Conservation (phyloP, 2,888 invertebrate species). For the Camptogramma bilineatum region DNA sequence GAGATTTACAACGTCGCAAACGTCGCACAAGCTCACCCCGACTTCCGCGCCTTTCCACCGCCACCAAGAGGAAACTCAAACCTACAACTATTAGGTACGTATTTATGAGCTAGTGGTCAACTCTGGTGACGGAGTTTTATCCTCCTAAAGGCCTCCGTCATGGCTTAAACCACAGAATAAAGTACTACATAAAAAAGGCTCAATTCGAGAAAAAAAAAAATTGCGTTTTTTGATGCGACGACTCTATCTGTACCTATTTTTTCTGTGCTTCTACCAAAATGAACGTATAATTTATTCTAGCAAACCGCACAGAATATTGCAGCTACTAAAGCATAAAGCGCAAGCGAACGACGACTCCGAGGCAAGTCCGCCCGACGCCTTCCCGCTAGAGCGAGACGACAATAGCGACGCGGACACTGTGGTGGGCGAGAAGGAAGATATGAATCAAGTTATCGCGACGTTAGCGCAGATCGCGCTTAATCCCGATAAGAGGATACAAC, state of each 20-base stretch:
- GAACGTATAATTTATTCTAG: conserved; percentile 37
- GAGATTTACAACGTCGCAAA: conserved; percentile 8
- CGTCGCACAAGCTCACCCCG: conserved; percentile 60
- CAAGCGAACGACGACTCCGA: conserved; percentile 51
- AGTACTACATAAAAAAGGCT: too few species aligned
- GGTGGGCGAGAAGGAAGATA: conserved; percentile 66
- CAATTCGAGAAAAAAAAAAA: too few species aligned
- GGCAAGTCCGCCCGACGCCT: conserved; percentile 72
- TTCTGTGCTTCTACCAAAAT: too few species aligned
- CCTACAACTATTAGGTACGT: conserved; percentile 47
- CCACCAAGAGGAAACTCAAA: conserved; percentile 69
- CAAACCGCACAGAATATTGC: conserved; percentile 69
- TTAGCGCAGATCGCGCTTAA: conserved; percentile 37
- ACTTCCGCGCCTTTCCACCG: conserved; percentile 59
- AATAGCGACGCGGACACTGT: conserved; percentile 70
- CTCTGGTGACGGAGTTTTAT: too few species aligned
- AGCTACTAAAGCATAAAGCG: conserved; percentile 70
- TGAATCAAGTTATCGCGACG: conserved; percentile 47
- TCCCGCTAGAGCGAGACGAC: conserved; percentile 69
- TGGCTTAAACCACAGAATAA: too few species aligned
- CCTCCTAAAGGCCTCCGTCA: too few species aligned
- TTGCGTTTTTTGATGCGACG: too few species aligned
- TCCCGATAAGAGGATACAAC: conserved; percentile 25
- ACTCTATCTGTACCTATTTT: too few species aligned
- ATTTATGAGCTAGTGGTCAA: too few species aligned